Conservation (phyloP, 1,140 invertebrate genomes). For the Teleogryllus occipitalis region DNA sequence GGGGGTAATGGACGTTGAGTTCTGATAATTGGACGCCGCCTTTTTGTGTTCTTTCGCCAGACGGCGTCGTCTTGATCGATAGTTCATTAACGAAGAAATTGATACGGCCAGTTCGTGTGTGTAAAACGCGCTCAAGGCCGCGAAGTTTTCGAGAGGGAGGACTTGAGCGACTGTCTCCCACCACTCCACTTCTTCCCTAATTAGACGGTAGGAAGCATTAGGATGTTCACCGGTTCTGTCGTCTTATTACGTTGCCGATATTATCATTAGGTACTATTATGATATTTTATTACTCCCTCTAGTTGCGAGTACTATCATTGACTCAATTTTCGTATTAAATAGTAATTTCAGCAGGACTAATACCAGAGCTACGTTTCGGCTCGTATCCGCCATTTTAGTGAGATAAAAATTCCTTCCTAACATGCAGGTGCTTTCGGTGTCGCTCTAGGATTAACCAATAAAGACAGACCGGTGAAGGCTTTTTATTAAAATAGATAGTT, state of each 20-base stretch:
- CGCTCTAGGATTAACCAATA: no score
- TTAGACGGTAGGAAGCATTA: background rate
- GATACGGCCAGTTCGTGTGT: slow-evolving; percentile 3
- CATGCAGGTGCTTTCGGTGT: no score
- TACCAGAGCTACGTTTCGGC: background rate
- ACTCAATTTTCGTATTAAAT: background rate
- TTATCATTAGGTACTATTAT: background rate
- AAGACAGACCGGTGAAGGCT: no score
- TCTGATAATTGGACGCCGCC: background rate
- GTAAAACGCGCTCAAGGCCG: background rate
- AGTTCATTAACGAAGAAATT: slow-evolving; percentile 1
- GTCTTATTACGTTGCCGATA: background rate
- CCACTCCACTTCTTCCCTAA: background rate
- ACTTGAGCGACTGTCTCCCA: background rate
- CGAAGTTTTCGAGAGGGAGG: background rate
- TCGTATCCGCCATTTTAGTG: no score
- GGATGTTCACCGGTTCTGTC: background rate
- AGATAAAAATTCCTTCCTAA: no score
- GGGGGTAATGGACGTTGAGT: background rate
- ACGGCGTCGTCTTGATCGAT: background rate
- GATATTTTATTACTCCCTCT: background rate
- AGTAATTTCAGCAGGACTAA: background rate
- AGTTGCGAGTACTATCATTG: background rate
- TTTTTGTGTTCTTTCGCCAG: background rate
- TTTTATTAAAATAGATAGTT: no score